Conservation (phyloP, 2,113 vertebrate species). For the Pseudonaja textilis region DNA sequence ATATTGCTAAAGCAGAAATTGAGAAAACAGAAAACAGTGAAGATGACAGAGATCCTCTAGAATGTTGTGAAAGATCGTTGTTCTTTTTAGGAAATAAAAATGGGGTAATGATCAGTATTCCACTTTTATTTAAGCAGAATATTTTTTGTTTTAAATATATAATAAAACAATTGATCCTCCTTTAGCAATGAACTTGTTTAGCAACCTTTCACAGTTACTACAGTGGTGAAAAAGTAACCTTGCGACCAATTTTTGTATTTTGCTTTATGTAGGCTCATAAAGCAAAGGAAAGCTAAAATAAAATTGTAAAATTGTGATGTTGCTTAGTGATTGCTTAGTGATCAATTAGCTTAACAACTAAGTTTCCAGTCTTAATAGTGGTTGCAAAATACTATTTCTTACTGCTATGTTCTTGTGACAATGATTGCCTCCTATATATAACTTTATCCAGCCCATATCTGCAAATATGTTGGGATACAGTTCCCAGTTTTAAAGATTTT, state of each 20-base stretch:
- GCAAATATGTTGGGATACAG: neutral
- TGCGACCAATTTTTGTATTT: neutral
- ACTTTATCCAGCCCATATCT: neutral
- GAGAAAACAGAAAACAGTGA: slow-evolving; percentile 63
- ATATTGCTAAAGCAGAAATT: slow-evolving; percentile 84
- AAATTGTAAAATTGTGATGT: neutral
- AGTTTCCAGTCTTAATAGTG: neutral
- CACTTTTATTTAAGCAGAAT: neutral
- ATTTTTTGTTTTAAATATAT: neutral
- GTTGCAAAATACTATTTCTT: neutral
- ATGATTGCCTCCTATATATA: neutral
- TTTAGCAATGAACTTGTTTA: neutral
- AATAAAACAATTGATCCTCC: neutral
- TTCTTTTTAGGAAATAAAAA: slow-evolving; percentile 90
- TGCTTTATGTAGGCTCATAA: neutral
- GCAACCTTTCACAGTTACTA: neutral
- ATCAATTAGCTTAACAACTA: neutral
- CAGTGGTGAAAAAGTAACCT: neutral
- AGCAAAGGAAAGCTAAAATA: neutral
- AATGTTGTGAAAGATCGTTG: slow-evolving; percentile 79
- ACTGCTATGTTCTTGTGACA: neutral
- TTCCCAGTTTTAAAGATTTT: neutral
- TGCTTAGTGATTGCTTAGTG: neutral
- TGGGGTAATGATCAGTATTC: slow-evolving; percentile 73
- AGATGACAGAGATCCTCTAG: slow-evolving; percentile 35